phyloP scores from a whole-genome alignment of 2,888 invertebrate genomes.

The Arenicola marina region DNA sequence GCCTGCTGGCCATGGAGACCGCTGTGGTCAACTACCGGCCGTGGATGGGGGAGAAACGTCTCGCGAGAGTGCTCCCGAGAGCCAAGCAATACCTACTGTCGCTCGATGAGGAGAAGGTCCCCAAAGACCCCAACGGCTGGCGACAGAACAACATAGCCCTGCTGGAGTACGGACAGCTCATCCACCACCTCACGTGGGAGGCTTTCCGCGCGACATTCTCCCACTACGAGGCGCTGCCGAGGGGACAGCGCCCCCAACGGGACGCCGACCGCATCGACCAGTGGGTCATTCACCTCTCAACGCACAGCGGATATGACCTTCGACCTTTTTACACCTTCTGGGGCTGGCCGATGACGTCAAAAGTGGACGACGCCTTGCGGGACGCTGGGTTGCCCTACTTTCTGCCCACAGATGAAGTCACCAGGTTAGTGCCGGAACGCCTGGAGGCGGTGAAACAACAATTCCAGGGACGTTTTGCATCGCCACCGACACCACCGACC shows the following conservation, averaged over 20 bases:
- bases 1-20: conserved; percentile 36
- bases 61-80: conserved; percentile 4
- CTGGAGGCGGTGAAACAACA: too few species aligned
- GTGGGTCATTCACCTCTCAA: not conserved
- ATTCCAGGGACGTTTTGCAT: too few species aligned
- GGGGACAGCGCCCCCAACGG: too few species aligned
- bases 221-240: not conserved
- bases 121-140: too few species aligned
- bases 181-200: conserved; percentile 34
- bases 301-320: not conserved
- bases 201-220: conserved; percentile 32
- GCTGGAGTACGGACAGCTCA: conserved; percentile 36
- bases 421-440: too few species aligned
- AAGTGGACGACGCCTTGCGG: not conserved
- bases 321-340: not conserved
- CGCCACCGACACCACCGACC: too few species aligned
- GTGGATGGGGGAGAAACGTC: conserved; percentile 35
- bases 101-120: conserved; percentile 25
- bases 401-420: not conserved
- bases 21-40: conserved; percentile 18
- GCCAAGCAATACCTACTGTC: conserved; percentile 23
- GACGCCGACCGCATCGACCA: not conserved
- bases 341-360: not conserved
- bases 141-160: conserved; percentile 30
- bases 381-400: not conserved